phyloP scores from a whole-genome alignment of 1,140 invertebrate genomes.

The Drosophila obscura region DNA sequence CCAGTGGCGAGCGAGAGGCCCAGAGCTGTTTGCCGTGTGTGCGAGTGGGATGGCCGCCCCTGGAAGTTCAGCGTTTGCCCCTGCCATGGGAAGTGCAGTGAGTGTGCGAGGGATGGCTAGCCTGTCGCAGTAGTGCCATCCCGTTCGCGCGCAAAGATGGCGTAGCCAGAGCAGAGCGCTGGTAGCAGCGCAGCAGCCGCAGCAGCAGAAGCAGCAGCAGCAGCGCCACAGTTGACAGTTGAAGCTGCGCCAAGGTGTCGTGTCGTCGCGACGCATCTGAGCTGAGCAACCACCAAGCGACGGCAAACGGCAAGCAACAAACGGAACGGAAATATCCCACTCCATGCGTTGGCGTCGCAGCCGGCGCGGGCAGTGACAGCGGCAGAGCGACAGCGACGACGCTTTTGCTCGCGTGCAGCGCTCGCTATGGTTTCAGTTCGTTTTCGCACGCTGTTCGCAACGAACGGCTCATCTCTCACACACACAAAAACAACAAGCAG shows the following conservation, averaged over 20 bases:
- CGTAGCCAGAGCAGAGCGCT: slow-evolving; percentile 36
- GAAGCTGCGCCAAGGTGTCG: slow-evolving; percentile 4
- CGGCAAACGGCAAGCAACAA: slow-evolving; percentile 42
- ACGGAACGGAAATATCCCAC: slow-evolving; percentile 42
- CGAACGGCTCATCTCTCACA: slow-evolving; percentile 52
- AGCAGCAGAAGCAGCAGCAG: background rate
- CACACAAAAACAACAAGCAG: slow-evolving; percentile 11
- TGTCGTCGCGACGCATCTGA: slow-evolving; percentile 5
- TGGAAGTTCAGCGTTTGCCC: slow-evolving; percentile 32
- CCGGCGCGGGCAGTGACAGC: slow-evolving; percentile 31
- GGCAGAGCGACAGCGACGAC: slow-evolving; percentile 40
- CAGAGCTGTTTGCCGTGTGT: background rate
- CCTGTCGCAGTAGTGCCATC: slow-evolving; percentile 22
- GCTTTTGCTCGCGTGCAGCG: slow-evolving; percentile 74
- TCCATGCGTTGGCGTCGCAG: slow-evolving; percentile 26
- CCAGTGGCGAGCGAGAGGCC: slow-evolving; percentile 39
- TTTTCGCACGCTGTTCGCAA: slow-evolving; percentile 74
- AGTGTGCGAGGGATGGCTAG: slow-evolving; percentile 10
- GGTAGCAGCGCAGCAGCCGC: slow-evolving; percentile 1
- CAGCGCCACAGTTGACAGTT: background rate
- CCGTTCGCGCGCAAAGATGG: slow-evolving; percentile 67
- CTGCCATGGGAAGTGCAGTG: slow-evolving; percentile 53
- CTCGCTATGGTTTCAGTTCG: slow-evolving; percentile 74
- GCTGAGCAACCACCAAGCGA: background rate
- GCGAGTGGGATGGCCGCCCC: slow-evolving; percentile 15